Percentiles rank a stretch among this genome's conserved stretches.
Evolutionary conservation across 37 sponge, comb jelly and placozoan genomes (phyloP).

Genomic region (Eunapius fragilis): DNA sequence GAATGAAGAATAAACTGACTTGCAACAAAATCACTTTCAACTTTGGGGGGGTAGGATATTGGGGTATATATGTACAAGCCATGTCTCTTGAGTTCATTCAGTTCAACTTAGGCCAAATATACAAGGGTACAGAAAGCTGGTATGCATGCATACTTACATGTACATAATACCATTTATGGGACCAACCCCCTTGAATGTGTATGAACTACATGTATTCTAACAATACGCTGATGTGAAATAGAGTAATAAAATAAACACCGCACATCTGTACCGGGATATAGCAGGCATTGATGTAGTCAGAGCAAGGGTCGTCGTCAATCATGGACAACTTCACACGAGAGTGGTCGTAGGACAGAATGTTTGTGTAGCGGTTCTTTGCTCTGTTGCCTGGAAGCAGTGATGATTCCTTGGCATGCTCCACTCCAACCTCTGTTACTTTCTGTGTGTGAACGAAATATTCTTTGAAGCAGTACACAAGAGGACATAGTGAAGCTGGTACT

Average conservation of each 20-base stretch:
- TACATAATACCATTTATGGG: too few species aligned
- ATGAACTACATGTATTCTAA: too few species aligned
- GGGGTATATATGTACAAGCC: too few species aligned
- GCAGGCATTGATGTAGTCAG: constrained; percentile 96
- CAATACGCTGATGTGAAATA: too few species aligned
- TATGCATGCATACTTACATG: background rate
- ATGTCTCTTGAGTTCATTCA: too few species aligned
- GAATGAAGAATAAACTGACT: background rate
- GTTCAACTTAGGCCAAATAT: too few species aligned
- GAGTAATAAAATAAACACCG: too few species aligned
- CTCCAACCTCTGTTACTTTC: constrained; percentile 76
- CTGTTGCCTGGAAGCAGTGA: constrained; percentile 83
- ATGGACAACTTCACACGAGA: constrained; percentile 77
- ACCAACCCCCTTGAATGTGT: too few species aligned
- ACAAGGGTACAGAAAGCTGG: background rate
- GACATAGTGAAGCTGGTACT: too few species aligned
- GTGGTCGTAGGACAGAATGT: constrained; percentile 91
- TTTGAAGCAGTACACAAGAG: background rate
- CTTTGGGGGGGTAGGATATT: too few species aligned
- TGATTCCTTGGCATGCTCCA: constrained; percentile 83
- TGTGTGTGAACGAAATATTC: constrained; percentile 4
- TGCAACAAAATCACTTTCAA: too few species aligned
- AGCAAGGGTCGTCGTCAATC: constrained; percentile 87
- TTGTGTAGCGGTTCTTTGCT: constrained; percentile 92
- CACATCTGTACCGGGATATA: constrained; percentile 91